Evolutionary conservation across 1,140 invertebrate species (phyloP), one percentile per base, ranked within the genome.

Genomic region (Drosophila baimaii): DNA sequence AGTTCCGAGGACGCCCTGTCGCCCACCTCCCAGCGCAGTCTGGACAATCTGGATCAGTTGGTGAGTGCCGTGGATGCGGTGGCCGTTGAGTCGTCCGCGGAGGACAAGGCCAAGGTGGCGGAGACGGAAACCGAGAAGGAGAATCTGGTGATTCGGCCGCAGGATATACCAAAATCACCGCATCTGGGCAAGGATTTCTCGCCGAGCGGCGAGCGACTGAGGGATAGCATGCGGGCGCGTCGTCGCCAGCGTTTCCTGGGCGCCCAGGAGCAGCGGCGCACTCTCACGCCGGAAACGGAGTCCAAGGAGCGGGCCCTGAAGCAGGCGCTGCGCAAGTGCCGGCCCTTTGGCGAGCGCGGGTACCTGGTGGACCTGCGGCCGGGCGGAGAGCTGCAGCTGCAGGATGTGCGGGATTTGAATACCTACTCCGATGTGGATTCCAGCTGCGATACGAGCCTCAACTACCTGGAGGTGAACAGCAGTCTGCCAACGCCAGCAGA

Each of bases 181-280:
- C 91, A 92, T 69, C 61, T 92, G 17, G 86, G 90, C 27, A 92
- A 92, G 61, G 91, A 92, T 65, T 92, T 92, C 59, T 92, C 91
- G 27, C 91, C 91, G 1, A 92, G 76, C 27, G 91, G 91, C 9
- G 91, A 92, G 27, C 59, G 91, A 1, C 56, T 92, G 49, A 68
- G 91, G 12, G 91, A 92, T 41, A 92, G 91, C 57, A 90, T 91
- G 78, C 75, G 91, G 7, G 90, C 91, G 3, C 73, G 91, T 13
- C 77, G 91, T 2, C 85, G 91, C 0, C 81, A 91, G 54, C 69
- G 91, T 2, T 83, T 91, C 5, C 51, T 92, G 17, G 79, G 84
- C 9, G 88, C 75, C n/a, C 79, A 91, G 37, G 71, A 86, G 47
- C 57, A 81, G 17, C 63, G 66, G 8, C 77, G 80, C 8, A 76